phyloP scores from a whole-genome alignment of 2,797 vertebrate species.

The Semotilus atromaculatus region DNA sequence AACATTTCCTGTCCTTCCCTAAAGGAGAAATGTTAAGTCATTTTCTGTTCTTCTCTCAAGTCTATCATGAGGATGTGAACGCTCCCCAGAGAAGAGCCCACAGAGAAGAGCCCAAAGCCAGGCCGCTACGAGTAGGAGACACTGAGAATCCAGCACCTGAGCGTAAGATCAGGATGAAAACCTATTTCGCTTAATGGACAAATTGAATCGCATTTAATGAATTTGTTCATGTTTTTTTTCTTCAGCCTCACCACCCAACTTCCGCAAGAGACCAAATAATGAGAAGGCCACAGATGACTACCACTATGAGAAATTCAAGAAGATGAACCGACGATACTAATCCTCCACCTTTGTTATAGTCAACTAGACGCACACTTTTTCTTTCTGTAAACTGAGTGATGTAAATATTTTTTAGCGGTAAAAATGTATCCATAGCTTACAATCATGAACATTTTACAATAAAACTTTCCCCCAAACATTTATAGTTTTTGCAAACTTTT shows the following conservation, averaged over 20 bases:
- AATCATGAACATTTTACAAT: background rate
- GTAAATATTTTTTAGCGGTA: conserved; percentile 37
- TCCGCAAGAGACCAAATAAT: conserved; percentile 92
- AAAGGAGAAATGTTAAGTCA: background rate
- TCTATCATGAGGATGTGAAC: conserved; percentile 93
- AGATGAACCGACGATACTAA: conserved; percentile 97
- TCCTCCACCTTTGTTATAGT: background rate
- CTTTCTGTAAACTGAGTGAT: background rate
- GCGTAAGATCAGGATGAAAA: conserved; percentile 73
- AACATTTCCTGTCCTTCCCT: background rate
- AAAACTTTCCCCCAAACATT: conserved; percentile 7
- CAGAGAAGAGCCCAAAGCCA: conserved; percentile 92
- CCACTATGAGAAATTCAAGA: conserved; percentile 99
- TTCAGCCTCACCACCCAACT: conserved; percentile 84
- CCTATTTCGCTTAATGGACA: background rate
- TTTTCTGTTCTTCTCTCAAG: conserved; percentile 67
- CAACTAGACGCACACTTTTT: background rate
- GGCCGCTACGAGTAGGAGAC: conserved; percentile 92
- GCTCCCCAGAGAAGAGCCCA: conserved; percentile 89
- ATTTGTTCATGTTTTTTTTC: background rate
- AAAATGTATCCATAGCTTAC: background rate
- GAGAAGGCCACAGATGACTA: conserved; percentile 98
- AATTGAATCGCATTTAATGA: background rate
- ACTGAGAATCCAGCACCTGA: conserved; percentile 94
- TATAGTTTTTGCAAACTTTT: background rate